Evolutionary conservation across 2,113 vertebrate genomes (phyloP).

Genomic region (Ramphastos sulfuratus): DNA sequence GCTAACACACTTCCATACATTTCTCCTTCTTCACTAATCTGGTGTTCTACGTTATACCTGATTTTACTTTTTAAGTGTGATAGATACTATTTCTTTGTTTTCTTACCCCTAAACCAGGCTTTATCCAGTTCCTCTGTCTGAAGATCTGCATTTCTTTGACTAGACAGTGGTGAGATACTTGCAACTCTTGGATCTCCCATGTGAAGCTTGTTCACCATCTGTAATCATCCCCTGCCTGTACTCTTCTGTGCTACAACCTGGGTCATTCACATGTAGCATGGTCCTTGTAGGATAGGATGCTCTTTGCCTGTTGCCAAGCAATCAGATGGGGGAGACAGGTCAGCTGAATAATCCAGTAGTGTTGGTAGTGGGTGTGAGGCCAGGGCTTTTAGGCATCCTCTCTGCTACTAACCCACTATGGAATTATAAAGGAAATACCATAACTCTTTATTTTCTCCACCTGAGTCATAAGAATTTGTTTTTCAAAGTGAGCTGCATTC

Average conservation of each 20-base stretch:
- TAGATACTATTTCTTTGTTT: background rate
- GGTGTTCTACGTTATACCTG: background rate
- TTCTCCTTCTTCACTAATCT: background rate
- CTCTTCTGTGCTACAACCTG: background rate
- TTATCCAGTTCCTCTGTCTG: background rate
- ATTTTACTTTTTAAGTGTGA: background rate
- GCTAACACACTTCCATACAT: background rate
- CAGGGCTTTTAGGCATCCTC: background rate
- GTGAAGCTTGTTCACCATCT: background rate
- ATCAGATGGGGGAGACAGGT: background rate
- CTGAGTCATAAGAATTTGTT: background rate
- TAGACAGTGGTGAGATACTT: background rate
- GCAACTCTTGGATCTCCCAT: rapidly evolving
- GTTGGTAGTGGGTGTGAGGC: background rate
- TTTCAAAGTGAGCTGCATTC: background rate
- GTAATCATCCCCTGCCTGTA: background rate
- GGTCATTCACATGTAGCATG: background rate
- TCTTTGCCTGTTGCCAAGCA: background rate
- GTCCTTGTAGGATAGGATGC: background rate
- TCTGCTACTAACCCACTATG: background rate
- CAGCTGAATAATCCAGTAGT: background rate
- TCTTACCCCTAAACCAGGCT: background rate
- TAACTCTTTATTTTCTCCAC: background rate
- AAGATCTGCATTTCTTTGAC: background rate
- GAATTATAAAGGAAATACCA: background rate